Percentiles rank a stretch among this genome's conserved stretches.
Evolutionary conservation across 2,797 vertebrate species (phyloP).

Genomic region (Pseudocheirus occidentalis): DNA sequence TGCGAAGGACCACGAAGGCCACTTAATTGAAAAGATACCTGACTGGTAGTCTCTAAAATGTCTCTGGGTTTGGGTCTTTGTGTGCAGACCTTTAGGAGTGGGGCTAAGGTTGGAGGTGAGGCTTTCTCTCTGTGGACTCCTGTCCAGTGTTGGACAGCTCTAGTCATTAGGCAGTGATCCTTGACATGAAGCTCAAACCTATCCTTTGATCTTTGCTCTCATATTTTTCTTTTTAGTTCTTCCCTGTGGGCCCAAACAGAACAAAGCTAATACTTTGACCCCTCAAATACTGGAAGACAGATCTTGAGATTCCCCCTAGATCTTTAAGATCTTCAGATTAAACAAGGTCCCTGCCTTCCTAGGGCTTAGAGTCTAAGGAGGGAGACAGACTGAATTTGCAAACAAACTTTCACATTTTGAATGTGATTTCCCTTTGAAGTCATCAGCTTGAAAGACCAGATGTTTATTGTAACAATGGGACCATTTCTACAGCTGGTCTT

Average conservation of each 20-base stretch:
- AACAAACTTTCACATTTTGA: not conserved
- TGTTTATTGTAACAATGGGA: not conserved
- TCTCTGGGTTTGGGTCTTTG: not conserved
- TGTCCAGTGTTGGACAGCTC: not conserved
- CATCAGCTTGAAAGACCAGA: not conserved
- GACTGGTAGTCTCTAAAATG: not conserved
- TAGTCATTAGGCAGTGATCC: not conserved
- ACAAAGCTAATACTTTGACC: not conserved
- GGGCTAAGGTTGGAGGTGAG: not conserved
- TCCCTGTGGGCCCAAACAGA: not conserved
- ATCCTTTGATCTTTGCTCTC: not conserved
- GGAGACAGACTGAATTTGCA: not conserved
- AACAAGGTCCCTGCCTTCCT: not conserved
- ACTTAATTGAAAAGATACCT: not conserved
- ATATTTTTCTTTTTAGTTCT: not conserved
- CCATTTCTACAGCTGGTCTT: not conserved
- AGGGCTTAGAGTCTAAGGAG: not conserved
- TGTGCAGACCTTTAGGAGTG: not conserved
- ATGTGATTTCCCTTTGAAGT: not conserved
- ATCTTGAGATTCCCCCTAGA: not conserved
- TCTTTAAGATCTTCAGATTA: not conserved
- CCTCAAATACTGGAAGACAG: not conserved
- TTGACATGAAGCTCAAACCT: not conserved
- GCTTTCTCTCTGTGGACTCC: not conserved
- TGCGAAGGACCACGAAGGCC: not conserved